Percentiles rank a stretch among this genome's conserved stretches.
These are phyloP conservation scores for Diabrotica balteata DNA, from an alignment of 2,888 invertebrate species.

Conservation along the genomic window DNA sequence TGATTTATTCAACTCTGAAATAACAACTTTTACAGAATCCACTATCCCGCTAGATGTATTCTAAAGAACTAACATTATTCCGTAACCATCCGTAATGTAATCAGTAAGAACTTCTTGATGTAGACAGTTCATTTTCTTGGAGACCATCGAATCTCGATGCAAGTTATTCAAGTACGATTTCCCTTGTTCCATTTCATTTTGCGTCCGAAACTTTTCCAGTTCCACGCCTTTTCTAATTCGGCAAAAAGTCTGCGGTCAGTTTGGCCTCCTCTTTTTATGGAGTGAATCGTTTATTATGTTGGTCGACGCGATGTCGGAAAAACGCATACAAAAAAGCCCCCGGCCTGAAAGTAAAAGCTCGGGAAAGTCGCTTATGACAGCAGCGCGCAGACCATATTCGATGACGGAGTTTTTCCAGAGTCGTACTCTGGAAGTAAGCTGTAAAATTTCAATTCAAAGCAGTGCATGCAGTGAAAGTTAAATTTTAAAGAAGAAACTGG, in stretches of 20 bases:
- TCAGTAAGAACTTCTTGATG: slow-evolving; percentile 7
- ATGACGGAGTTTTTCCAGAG: slow-evolving; percentile 27
- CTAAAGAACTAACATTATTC: not conserved
- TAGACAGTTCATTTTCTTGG: slow-evolving; percentile 7
- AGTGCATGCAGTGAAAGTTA: too few relatives aligned
- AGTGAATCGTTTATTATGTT: slow-evolving; percentile 37
- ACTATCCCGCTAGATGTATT: not conserved
- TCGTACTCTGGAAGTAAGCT: not conserved
- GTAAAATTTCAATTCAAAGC: too few relatives aligned
- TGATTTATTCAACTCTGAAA: not conserved
- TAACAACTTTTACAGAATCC: not conserved
- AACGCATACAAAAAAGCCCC: slow-evolving; percentile 35
- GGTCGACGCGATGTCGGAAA: slow-evolving; percentile 29
- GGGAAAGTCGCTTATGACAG: slow-evolving; percentile 38
- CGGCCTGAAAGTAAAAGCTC: slow-evolving; percentile 29
- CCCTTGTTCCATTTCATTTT: slow-evolving; percentile 32
- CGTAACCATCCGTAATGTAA: slow-evolving; percentile 12
- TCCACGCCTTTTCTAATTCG: slow-evolving; percentile 30
- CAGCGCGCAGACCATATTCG: slow-evolving; percentile 30
- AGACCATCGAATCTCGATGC: slow-evolving; percentile 5
- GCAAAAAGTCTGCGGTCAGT: slow-evolving; percentile 37
- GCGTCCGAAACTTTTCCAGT: slow-evolving; percentile 28
- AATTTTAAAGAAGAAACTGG: too few relatives aligned
- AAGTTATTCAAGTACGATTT: slow-evolving; percentile 24
- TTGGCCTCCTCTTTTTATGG: slow-evolving; percentile 29